These are phyloP conservation scores for Solen grandis DNA, from an alignment of 1,140 invertebrate genomes.

Conservation along the genomic window DNA sequence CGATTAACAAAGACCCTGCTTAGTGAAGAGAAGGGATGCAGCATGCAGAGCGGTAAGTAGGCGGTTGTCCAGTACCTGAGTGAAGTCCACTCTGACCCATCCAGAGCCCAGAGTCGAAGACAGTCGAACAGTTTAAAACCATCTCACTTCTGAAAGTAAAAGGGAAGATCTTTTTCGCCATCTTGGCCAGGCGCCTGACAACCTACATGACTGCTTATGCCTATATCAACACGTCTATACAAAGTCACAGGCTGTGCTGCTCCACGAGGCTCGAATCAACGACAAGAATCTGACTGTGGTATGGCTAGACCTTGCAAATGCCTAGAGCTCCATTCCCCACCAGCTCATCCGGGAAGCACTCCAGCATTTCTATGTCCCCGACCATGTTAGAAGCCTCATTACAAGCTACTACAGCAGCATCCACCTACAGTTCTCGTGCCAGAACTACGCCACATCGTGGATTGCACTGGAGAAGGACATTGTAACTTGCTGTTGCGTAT, in stretches of 20 bases:
- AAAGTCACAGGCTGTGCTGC: neutral
- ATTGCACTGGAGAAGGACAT: slow-evolving; percentile 5
- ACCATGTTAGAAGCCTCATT: neutral
- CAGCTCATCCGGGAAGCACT: slow-evolving; percentile 30
- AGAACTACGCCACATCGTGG: neutral
- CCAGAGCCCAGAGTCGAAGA: neutral
- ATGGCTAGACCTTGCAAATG: slow-evolving; percentile 53
- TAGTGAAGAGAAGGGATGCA: no score
- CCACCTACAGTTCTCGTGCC: neutral
- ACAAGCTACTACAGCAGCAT: slow-evolving; percentile 13
- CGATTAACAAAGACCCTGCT: neutral
- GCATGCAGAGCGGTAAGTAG: no score
- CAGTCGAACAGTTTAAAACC: slow-evolving; percentile 2
- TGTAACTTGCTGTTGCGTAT: slow-evolving; percentile 5
- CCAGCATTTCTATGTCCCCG: slow-evolving; percentile 3
- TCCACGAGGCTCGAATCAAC: slow-evolving; percentile 28
- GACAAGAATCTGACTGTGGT: slow-evolving; percentile 14
- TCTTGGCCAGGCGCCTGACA: slow-evolving; percentile 7
- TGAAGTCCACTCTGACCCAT: neutral
- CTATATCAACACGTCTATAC: slow-evolving; percentile 28
- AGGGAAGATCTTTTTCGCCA: slow-evolving; percentile 18
- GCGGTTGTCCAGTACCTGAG: neutral
- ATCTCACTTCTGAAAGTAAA: slow-evolving; percentile 17
- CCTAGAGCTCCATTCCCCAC: slow-evolving; percentile 34
- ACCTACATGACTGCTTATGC: slow-evolving; percentile 23